A percentile compares a stretch with the other conserved stretches of the same genome.
Conservation (phyloP, 1,140 invertebrate species). For the Brachionus manjavacas region DNA sequence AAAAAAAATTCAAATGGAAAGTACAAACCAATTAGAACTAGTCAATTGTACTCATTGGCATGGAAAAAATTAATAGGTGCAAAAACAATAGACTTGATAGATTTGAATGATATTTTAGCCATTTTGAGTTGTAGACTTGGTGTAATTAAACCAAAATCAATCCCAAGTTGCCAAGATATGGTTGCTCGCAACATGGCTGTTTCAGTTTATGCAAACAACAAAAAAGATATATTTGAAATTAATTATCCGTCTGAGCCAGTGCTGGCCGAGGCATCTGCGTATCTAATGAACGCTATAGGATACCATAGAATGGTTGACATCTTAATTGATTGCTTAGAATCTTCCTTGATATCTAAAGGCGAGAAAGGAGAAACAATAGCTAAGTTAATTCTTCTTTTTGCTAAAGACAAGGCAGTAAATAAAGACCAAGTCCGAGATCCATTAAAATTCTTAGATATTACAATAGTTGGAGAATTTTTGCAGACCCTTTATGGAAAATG, state of each 20-base stretch:
- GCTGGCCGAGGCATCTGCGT: not conserved
- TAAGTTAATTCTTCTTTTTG: not conserved
- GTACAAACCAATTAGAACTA: not conserved
- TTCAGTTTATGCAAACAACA: not conserved
- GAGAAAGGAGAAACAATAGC: conserved; percentile 13
- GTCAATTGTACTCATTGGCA: not conserved
- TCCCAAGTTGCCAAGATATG: not conserved
- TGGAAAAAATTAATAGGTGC: not conserved
- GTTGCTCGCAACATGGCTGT: conserved; percentile 5
- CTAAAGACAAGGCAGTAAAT: not conserved
- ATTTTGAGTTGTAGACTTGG: not conserved
- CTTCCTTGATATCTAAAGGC: not conserved
- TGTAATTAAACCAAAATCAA: not conserved
- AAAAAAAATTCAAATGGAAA: not conserved
- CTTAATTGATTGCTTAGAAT: not conserved
- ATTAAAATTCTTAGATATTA: not conserved
- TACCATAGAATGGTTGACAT: not conserved
- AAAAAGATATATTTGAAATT: conserved; percentile 6
- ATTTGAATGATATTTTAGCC: not conserved
- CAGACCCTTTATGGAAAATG: not conserved
- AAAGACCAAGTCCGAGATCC: not conserved
- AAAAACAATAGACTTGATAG: not conserved
- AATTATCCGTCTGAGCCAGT: not conserved
- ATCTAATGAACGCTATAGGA: not conserved
- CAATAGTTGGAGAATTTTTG: not conserved